Percentiles rank a stretch among this genome's conserved stretches.
Conservation (phyloP, 2,113 vertebrate genomes). For the Scomber japonicus region DNA sequence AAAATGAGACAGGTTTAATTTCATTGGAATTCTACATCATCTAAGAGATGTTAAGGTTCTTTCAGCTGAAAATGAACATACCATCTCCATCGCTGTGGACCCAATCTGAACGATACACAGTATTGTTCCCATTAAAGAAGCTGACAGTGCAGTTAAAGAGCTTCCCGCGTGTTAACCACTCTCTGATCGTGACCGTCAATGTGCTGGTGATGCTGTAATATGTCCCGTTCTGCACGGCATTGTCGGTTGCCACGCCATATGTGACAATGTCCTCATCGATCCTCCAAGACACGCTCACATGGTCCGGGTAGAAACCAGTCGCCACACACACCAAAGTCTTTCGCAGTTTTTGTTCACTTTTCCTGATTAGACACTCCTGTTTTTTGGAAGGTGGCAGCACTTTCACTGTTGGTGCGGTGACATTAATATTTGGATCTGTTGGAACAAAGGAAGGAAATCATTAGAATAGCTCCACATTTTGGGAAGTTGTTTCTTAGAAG, state of each 20-base stretch:
- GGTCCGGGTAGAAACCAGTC: constrained; percentile 90
- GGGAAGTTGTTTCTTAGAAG: no score
- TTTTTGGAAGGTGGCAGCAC: constrained; percentile 83
- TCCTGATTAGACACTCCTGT: constrained; percentile 67
- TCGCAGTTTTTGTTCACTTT: background rate
- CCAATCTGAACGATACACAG: fast-evolving
- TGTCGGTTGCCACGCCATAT: constrained; percentile 81
- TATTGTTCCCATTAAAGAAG: constrained; percentile 39
- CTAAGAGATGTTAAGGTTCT: background rate
- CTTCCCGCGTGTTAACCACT: constrained; percentile 76
- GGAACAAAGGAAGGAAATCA: background rate
- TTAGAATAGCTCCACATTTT: background rate
- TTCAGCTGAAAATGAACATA: background rate
- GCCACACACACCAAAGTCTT: constrained; percentile 91
- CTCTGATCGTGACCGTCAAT: constrained; percentile 76
- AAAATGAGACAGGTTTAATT: background rate
- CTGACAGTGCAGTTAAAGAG: constrained; percentile 82
- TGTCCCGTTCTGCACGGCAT: fast-evolving
- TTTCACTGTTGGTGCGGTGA: constrained; percentile 68
- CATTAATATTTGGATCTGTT: fast-evolving
- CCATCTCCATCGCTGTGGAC: background rate
- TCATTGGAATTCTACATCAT: background rate
- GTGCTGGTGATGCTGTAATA: constrained; percentile 88
- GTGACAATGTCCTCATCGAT: background rate
- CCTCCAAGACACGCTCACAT: constrained; percentile 86